Conservation (phyloP, 2,113 vertebrate genomes). For the Syngnathus scovelli region DNA sequence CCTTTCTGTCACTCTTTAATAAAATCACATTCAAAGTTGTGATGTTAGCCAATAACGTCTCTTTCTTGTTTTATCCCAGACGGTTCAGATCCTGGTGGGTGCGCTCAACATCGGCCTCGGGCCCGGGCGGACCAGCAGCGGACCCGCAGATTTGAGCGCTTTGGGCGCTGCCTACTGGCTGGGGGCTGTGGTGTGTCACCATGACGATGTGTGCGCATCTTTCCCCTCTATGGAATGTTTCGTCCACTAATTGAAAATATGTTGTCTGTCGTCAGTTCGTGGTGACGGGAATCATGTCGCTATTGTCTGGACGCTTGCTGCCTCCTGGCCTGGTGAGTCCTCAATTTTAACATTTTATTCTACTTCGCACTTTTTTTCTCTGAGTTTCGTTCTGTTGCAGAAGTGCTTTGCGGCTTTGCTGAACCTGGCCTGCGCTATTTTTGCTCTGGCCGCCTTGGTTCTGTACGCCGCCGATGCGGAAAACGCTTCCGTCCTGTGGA, state of each 20-base stretch:
- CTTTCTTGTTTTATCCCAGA: not conserved
- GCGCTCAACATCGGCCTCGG: not conserved
- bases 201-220: no score
- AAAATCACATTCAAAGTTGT: no score
- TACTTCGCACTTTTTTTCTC: no score
- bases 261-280: not conserved
- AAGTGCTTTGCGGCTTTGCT: not conserved
- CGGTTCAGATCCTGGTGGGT: not conserved
- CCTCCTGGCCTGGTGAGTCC: not conserved
- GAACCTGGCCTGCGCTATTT: not conserved
- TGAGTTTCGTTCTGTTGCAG: not conserved
- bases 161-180: not conserved
- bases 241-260: no score
- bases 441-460: not conserved
- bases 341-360: not conserved
- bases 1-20: no score
- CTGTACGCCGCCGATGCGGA: not conserved
- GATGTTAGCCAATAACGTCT: no score
- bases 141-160: not conserved
- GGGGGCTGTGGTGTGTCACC: not conserved
- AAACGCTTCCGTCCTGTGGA: not conserved
- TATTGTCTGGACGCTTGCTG: not conserved
- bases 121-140: not conserved
- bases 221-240: no score
- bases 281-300: not conserved